Conservation (phyloP, 1,140 invertebrate species). For the Dreissena rostriformis region DNA sequence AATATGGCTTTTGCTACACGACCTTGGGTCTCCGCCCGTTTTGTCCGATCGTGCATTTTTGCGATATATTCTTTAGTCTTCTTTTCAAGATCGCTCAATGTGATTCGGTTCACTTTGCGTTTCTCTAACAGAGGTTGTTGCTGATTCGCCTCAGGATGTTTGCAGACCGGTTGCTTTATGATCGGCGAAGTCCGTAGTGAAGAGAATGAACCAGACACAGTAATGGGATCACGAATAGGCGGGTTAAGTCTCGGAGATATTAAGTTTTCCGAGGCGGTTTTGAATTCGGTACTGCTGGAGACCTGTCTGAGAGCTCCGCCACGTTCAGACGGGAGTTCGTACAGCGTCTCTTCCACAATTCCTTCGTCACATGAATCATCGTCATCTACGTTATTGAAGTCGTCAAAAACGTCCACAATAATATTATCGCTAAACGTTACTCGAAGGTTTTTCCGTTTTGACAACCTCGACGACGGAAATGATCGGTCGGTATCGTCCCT, state of each 20-base stretch:
- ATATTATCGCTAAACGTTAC: slow-evolving; percentile 54
- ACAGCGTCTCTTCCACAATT: slow-evolving; percentile 13
- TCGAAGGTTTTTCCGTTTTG: slow-evolving; percentile 48
- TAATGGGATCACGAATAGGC: background rate
- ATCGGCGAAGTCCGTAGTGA: background rate
- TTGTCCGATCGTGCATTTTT: slow-evolving; percentile 26
- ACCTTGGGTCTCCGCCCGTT: slow-evolving; percentile 6
- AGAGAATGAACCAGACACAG: background rate
- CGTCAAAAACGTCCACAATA: slow-evolving; percentile 43
- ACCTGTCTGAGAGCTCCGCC: slow-evolving; percentile 22
- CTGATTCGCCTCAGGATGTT: background rate
- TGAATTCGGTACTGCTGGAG: slow-evolving; percentile 37
- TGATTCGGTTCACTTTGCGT: slow-evolving; percentile 1
- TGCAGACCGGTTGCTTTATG: background rate
- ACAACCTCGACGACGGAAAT: background rate
- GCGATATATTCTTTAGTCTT: slow-evolving; percentile 39
- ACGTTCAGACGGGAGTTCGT: slow-evolving; percentile 26
- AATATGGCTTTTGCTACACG: slow-evolving; percentile 8
- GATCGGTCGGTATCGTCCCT: slow-evolving; percentile 11
- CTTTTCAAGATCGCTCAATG: slow-evolving; percentile 41
- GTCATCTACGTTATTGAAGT: background rate
- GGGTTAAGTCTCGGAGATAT: slow-evolving; percentile 14
- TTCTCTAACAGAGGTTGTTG: slow-evolving; percentile 39
- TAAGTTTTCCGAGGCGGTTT: slow-evolving; percentile 9
- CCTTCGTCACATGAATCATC: slow-evolving; percentile 4